Evolutionary conservation across 2,888 invertebrate species (phyloP).

Genomic region (Ectobius pallidus): DNA sequence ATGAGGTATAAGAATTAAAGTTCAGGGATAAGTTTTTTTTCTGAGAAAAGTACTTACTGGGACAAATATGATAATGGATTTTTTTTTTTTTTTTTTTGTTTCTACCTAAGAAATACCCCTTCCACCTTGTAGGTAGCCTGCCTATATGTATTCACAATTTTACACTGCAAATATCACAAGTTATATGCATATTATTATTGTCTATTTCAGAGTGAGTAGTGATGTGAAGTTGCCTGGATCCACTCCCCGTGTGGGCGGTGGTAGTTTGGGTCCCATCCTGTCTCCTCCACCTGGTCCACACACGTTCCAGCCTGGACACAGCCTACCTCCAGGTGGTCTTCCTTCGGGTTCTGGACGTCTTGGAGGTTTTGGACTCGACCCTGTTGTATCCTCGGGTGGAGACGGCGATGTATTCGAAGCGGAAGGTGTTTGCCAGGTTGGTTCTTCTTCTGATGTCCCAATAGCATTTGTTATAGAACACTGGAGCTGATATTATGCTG

Average conservation of each 20-base stretch:
- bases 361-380: slow-evolving; percentile 12
- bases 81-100: too few species aligned
- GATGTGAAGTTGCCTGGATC: slow-evolving; percentile 12
- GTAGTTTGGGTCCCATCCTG: slow-evolving; percentile 34
- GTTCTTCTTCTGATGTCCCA: not conserved
- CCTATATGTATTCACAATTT: too few species aligned
- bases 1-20: too few species aligned
- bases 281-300: slow-evolving; percentile 37
- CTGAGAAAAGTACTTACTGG: too few species aligned
- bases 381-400: not conserved
- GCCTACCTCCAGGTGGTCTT: slow-evolving; percentile 34
- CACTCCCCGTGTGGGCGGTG: slow-evolving; percentile 9
- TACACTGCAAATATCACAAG: too few species aligned
- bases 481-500: too few species aligned
- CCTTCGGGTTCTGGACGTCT: not conserved
- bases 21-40: too few species aligned
- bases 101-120: too few species aligned
- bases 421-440: slow-evolving; percentile 31
- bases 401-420: slow-evolving; percentile 16
- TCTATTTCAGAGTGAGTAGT: slow-evolving; percentile 1
- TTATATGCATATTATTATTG: too few species aligned
- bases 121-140: too few species aligned
- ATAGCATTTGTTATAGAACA: too few species aligned
- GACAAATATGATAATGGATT: too few species aligned
- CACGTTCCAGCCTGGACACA: slow-evolving; percentile 39